Base-by-base conservation (phyloP, 1,140 invertebrate species). In the Polyergus mexicanus region DNA sequence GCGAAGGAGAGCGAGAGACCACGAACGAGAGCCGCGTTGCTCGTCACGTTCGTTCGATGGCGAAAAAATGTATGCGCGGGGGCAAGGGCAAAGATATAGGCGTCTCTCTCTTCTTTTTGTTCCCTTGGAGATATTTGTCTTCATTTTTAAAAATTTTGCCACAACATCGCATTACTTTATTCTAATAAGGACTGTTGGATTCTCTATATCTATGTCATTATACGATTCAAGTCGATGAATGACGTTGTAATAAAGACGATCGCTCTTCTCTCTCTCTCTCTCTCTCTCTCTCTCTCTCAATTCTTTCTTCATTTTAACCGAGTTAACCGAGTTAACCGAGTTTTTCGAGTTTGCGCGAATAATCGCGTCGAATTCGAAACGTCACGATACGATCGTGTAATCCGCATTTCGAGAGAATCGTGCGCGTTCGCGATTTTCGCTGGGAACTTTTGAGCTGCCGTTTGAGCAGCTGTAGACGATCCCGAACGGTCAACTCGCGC, bases 1-100 rank as follows among this genome's bases (percentile, higher is more conserved):
- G 88, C 88, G 76, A 62, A 32, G 63, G 47, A 56, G 77, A 56
- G 77, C 86, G 88, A 87, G 77, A 63, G 81, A 84, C 25, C 28
- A 68, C 41, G 56, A 54, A 54, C 19, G 71, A 63, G 71, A 63
- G 44, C 32, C 32, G 35, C 66, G 72, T 47, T 56, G 69, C 65
- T 83, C 56, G 69, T 84, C 63, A 77, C 41, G 60, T 63, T 35
- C n/a, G 47, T 28, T 32, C 54, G 51, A 69, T 41, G 78, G 51
- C 80, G 68, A 74, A 75, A 35, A 32, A 19, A 58, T 41, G 32
- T 32, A 60, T 22, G 71, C 38, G 11, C 8, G 4, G 47, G 16
- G 47, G 47, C 5, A 51, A 19, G 47, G 13, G 3, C 1, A 19
- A 51, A 19, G 16, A 51, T 51, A 19, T 56, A 11, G 8, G 72